Evolutionary conservation across 2,113 vertebrate species (phyloP).

Genomic region (Pterophyllum scalare): DNA sequence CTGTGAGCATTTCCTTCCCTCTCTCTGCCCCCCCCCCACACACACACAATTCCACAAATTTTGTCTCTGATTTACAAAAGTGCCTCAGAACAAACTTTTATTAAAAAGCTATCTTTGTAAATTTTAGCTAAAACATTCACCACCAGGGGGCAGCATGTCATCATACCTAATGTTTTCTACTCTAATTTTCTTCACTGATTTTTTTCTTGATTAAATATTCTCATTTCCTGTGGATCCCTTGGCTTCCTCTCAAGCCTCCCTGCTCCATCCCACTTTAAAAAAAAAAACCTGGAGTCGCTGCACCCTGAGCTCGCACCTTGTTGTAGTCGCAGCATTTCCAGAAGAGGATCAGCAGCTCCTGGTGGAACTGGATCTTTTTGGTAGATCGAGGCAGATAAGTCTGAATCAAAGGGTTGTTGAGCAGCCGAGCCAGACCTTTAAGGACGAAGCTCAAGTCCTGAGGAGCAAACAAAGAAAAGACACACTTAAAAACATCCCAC

Average conservation of each 20-base stretch:
- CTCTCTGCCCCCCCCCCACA: too few species aligned
- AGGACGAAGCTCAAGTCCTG: slow-evolving; percentile 97
- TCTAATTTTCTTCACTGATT: too few species aligned
- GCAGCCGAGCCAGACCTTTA: slow-evolving; percentile 90
- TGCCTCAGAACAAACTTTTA: too few species aligned
- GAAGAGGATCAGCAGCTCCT: slow-evolving; percentile 96
- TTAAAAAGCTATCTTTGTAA: background rate
- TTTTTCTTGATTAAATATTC: background rate
- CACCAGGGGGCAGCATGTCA: background rate
- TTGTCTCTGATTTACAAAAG: too few species aligned
- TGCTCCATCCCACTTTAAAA: too few species aligned
- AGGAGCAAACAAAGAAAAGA: background rate
- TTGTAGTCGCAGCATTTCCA: slow-evolving; percentile 99
- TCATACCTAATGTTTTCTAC: too few species aligned
- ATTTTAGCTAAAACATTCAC: background rate
- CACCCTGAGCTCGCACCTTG: slow-evolving; percentile 78
- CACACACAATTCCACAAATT: too few species aligned
- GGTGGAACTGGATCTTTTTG: slow-evolving; percentile 98
- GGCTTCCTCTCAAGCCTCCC: background rate
- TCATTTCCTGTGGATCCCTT: background rate
- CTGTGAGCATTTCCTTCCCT: too few species aligned
- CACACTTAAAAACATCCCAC: background rate
- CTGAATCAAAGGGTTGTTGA: slow-evolving; percentile 94
- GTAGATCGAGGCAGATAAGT: slow-evolving; percentile 96
- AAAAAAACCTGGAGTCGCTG: background rate